A percentile compares a stretch with the other conserved stretches of the same genome.
phyloP scores from a whole-genome alignment of 2,888 invertebrate species.

The Melipona beecheii region DNA sequence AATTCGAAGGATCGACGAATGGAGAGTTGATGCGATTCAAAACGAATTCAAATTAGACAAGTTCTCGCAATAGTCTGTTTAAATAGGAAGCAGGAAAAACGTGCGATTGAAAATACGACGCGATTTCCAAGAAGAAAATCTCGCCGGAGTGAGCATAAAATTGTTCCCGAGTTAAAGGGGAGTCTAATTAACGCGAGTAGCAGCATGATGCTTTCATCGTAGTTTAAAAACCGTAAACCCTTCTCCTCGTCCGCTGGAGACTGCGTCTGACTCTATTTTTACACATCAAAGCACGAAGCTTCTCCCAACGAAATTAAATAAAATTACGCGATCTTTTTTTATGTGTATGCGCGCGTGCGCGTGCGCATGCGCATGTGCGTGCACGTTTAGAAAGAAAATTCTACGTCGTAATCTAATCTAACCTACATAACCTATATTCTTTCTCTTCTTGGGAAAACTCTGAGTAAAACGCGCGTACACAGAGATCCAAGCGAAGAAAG shows the following conservation, averaged over 20 bases:
- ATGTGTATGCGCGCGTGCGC: too few species aligned
- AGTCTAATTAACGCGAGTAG: slow-evolving; percentile 31
- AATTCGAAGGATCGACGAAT: too few species aligned
- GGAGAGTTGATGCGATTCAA: too few species aligned
- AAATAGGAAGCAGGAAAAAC: too few species aligned
- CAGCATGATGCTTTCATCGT: slow-evolving; percentile 20
- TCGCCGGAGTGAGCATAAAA: not conserved
- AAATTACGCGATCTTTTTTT: not conserved
- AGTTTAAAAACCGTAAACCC: slow-evolving; percentile 23
- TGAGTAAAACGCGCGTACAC: not conserved
- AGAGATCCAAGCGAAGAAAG: not conserved
- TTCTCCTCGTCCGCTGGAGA: not conserved
- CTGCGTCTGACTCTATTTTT: not conserved
- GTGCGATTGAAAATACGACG: too few species aligned
- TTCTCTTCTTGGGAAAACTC: too few species aligned
- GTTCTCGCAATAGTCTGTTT: too few species aligned
- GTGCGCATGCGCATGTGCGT: too few species aligned
- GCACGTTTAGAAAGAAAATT: not conserved
- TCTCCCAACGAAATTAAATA: not conserved
- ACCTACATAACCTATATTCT: not conserved
- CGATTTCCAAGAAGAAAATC: not conserved
- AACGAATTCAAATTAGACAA: too few species aligned
- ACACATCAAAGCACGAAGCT: not conserved
- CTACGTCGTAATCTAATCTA: not conserved
- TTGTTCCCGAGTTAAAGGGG: slow-evolving; percentile 1